Evolutionary conservation across 2,113 vertebrate genomes (phyloP).

Genomic region (Dasypus novemcinctus): DNA sequence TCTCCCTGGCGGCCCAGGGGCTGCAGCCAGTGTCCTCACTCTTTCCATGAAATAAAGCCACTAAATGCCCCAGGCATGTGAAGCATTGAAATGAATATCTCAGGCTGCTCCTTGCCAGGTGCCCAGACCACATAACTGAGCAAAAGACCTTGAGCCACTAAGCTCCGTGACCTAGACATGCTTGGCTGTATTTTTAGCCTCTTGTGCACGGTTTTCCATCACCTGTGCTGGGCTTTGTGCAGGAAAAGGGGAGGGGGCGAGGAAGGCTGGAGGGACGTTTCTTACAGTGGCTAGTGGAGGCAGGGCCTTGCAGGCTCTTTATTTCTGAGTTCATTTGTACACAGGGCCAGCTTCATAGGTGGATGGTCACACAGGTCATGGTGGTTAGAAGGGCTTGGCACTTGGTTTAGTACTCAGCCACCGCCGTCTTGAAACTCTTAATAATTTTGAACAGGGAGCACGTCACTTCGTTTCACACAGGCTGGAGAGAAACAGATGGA

Average conservation of each 20-base stretch:
- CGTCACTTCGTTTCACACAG: not conserved
- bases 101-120: not conserved
- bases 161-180: constrained; percentile 58
- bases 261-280: not conserved
- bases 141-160: constrained; percentile 67
- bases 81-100: constrained; percentile 43
- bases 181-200: constrained; percentile 72
- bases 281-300: not conserved
- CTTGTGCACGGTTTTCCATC: constrained; percentile 67
- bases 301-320: not conserved
- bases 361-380: not conserved
- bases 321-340: not conserved
- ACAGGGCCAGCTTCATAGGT: not conserved
- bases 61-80: constrained; percentile 24
- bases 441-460: not conserved
- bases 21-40: constrained; percentile 7
- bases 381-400: not conserved
- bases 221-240: constrained; percentile 65
- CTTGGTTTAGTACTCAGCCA: not conserved
- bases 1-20: constrained; percentile 8
- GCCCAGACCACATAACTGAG: constrained; percentile 37
- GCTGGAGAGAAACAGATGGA: not conserved
- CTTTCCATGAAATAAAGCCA: constrained; percentile 71
- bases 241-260: constrained; percentile 29
- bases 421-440: not conserved